phyloP scores from a whole-genome alignment of 2,888 invertebrate genomes.

The Monoplex corrugatus region DNA sequence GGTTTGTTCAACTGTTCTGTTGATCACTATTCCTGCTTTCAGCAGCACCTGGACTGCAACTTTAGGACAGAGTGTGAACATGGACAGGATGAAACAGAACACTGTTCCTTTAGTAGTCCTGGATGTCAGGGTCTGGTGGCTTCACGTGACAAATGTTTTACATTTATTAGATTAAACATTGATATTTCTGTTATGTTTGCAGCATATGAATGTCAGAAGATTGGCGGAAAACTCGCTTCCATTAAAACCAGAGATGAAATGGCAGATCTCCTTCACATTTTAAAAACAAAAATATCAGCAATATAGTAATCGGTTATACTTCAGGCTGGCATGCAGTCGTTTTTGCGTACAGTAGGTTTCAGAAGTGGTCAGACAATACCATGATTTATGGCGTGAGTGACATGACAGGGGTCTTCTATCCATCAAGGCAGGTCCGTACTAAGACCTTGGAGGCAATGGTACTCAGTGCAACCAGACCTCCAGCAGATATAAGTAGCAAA shows the following conservation, averaged over 20 bases:
- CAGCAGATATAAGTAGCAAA: too few relatives aligned
- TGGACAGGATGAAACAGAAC: constrained; percentile 10
- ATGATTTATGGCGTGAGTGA: neutral
- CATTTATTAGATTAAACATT: neutral
- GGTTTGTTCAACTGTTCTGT: constrained; percentile 29
- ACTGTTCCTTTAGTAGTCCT: constrained; percentile 20
- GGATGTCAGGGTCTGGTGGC: neutral
- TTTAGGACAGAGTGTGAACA: neutral
- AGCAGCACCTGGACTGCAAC: constrained; percentile 16
- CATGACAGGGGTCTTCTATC: neutral
- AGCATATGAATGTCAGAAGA: neutral
- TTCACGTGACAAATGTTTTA: neutral
- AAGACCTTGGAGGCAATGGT: too few relatives aligned
- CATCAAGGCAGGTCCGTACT: neutral
- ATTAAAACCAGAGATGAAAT: constrained; percentile 29
- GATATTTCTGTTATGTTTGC: neutral
- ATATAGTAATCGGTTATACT: neutral
- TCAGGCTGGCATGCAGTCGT: neutral
- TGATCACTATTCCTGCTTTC: neutral
- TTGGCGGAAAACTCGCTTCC: neutral
- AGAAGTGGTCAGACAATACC: neutral
- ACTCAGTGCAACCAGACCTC: too few relatives aligned
- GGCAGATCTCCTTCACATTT: neutral
- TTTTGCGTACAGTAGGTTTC: constrained; percentile 1
- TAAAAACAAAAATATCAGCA: neutral